These are phyloP conservation scores for Heterocephalus glaber DNA, from an alignment of 2,113 vertebrate genomes.

Conservation along the genomic window DNA sequence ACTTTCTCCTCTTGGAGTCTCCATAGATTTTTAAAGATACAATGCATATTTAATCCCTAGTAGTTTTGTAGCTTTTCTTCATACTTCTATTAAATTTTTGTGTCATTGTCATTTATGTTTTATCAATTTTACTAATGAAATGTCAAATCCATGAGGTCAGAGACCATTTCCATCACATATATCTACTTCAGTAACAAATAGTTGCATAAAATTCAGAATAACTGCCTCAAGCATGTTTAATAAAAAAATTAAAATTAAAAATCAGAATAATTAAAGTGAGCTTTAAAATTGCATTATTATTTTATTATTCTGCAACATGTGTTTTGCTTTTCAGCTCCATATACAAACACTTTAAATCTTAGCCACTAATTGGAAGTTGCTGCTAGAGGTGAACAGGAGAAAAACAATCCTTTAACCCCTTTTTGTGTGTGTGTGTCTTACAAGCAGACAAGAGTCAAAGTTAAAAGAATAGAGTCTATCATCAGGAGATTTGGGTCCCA, in stretches of 20 bases:
- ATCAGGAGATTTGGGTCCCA: background rate
- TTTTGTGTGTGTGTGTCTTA: background rate
- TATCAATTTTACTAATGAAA: background rate
- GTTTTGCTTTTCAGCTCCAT: background rate
- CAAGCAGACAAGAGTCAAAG: background rate
- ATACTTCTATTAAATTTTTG: background rate
- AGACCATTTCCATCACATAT: background rate
- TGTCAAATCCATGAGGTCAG: background rate
- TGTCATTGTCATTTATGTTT: background rate
- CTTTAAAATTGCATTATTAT: background rate
- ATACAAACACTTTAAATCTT: background rate
- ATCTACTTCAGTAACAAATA: slow-evolving; percentile 25
- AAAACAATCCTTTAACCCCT: background rate
- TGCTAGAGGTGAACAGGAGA: background rate
- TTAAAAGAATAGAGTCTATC: background rate
- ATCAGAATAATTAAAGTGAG: background rate
- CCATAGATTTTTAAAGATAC: background rate
- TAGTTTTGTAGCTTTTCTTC: background rate
- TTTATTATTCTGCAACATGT: background rate
- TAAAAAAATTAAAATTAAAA: slow-evolving; percentile 3
- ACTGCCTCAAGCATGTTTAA: background rate
- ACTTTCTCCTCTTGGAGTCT: background rate
- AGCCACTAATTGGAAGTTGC: background rate
- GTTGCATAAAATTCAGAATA: background rate
- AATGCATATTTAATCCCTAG: background rate